Base-by-base conservation (phyloP, 2,888 invertebrate genomes). In the Drosophila acutilabella region DNA sequence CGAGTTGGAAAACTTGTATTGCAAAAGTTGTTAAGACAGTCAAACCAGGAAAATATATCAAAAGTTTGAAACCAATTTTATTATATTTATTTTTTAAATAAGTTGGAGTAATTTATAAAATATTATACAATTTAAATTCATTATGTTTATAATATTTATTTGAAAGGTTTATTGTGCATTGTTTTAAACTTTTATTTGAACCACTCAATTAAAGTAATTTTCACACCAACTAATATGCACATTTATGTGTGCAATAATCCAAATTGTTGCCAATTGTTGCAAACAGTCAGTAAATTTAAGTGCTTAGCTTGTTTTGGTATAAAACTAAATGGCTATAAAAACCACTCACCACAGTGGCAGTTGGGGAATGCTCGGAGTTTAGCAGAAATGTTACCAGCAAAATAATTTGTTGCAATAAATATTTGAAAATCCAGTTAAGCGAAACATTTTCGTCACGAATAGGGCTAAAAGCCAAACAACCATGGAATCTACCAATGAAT, bases 381-480 rank as follows among this genome's bases (percentile, higher is more conserved):
- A 47, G 47, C 47, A 64, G 60, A 67, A 77, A 68, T 80, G 78
- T 83, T 74, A 78, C 81, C 71, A 74, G 70, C 74, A 75, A 84
- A 85, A 86, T 86, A 87, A 87, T 87, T 89, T 89, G 83, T 80
- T 80, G 81, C 86, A 89, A 89, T 87, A 89, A 87, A 87, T 89
- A 89, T 87, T 87, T 87, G 79, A 86, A 89, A 87, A 87, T 88
- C 89, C 89, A 89, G 88, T 87, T 89, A 87, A 88, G 73, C 80
- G 89, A 82, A 88, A 78, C 88, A 89, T 77, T 88, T 89, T 87
- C 83, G 86, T 88, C 88, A 87, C 86, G 86, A 77, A 80, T 73
- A 78, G 80, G 80, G 62, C 64, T 56, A 67, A 56, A 26, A 62
- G 72, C 54, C 68, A 64, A 64, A 73, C 64, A 59, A 68, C 78